Percentiles rank a stretch among this genome's conserved stretches.
phyloP scores from a whole-genome alignment of 2,113 vertebrate genomes.

The Danionella cerebrum region DNA sequence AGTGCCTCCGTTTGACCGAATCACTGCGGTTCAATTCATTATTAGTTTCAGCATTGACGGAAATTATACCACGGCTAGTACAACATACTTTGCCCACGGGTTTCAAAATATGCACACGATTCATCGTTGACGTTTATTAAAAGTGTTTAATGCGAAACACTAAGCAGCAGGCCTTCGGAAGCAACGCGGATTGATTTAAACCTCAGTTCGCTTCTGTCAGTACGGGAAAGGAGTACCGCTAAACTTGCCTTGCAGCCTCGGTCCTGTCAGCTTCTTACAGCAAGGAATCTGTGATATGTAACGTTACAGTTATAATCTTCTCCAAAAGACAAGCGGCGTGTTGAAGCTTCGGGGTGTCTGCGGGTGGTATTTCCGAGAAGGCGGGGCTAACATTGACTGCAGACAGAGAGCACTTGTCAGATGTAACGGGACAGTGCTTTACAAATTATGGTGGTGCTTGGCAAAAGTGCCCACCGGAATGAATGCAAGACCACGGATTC shows the following conservation, averaged over 20 bases:
- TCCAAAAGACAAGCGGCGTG: neutral
- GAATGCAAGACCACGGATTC: too few relatives aligned
- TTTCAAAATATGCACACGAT: neutral
- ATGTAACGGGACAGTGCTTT: neutral
- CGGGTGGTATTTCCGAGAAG: neutral
- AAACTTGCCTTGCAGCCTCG: neutral
- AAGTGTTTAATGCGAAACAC: neutral
- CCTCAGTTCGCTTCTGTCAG: neutral
- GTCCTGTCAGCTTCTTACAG: neutral
- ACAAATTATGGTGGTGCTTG: neutral
- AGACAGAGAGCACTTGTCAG: neutral
- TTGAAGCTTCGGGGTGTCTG: neutral
- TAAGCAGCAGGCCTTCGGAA: constrained; percentile 6
- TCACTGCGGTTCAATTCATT: neutral
- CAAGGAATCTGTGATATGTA: neutral
- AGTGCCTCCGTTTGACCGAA: neutral
- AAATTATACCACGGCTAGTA: neutral
- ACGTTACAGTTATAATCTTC: neutral
- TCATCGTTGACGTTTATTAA: neutral
- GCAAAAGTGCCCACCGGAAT: too few relatives aligned
- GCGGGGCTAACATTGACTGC: neutral
- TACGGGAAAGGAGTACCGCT: neutral
- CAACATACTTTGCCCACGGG: too few relatives aligned
- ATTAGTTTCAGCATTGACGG: neutral
- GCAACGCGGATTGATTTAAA: neutral